These are phyloP conservation scores for Hafferia zeledoni DNA, from an alignment of 2,797 vertebrate genomes.

Conservation along the genomic window DNA sequence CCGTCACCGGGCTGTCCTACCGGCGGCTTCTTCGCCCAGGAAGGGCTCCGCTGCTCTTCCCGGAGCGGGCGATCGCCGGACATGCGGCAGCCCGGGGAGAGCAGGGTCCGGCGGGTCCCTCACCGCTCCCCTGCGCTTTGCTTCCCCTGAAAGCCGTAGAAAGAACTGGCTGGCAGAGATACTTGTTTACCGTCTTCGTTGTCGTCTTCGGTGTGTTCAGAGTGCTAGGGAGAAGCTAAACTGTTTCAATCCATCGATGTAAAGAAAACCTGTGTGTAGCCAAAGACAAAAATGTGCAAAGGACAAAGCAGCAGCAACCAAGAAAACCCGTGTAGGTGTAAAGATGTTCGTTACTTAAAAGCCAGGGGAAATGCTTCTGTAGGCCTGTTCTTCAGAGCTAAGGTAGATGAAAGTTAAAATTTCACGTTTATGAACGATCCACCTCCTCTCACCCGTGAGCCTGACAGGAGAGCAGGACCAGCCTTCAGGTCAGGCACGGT, in stretches of 20 bases:
- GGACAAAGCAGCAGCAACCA: background rate
- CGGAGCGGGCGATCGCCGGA: too few relatives aligned
- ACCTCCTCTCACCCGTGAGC: background rate
- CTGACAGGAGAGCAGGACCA: background rate
- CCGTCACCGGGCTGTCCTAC: background rate
- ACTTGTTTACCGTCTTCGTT: background rate
- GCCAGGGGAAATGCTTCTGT: background rate
- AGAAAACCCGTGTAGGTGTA: background rate
- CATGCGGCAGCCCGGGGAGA: background rate
- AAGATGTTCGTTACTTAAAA: background rate
- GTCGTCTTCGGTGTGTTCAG: background rate
- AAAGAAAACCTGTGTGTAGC: background rate
- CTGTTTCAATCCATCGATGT: background rate
- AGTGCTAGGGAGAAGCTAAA: background rate
- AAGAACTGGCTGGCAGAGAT: background rate
- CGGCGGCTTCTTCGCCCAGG: background rate
- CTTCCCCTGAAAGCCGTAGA: background rate
- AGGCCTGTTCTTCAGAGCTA: background rate
- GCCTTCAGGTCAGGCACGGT: background rate
- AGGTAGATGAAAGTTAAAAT: background rate
- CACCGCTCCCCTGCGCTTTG: too few relatives aligned
- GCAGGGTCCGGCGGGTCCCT: too few relatives aligned
- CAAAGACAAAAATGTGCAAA: background rate
- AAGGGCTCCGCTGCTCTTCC: background rate
- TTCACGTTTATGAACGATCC: background rate